Evolutionary conservation across 2,797 vertebrate species (phyloP), one percentile per base, ranked within the genome.

Genomic region (Serranus cabrilla): DNA sequence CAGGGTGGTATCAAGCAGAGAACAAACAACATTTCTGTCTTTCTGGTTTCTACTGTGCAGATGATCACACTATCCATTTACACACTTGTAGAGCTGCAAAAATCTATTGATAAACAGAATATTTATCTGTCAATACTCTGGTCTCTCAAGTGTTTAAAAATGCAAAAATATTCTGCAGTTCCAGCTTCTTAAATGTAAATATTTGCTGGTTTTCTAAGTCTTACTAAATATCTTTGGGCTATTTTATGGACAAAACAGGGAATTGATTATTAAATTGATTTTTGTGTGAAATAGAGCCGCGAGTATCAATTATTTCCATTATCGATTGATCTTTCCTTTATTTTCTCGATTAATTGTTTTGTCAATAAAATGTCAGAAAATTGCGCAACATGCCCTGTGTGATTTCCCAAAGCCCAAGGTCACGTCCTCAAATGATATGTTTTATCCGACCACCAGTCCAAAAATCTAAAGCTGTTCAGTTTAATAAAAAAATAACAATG

Each of bases 1-100:
- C 57, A 74, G 76, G 45, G 45, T 79, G 71, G 58, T 50, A 70
- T 51, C 37, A 31, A 75, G 60, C 46, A 57, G 57, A 67, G 21
- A 61, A 47, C 11, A n/a, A 23, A 23, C 49, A 60, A 40, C 50
- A 69, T 74, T 45, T 66, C 21, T 51, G 31, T 64, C 17, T 34
- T 34, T 34, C 34, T 56, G 31, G 11, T 61, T 17, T 37, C 46
- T 16, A 16, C 46, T 20, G 34, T 23, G n/a, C 46, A 45, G 20
- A 12, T 78, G 37, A 68, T 46, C 62, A 47, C 34, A 12, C 46
- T 49, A 17, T 34, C 43, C 58, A 27, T 16, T 61, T n/a, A 31
- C 12, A 46, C 69, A 54, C 43, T 60, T 34, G 16, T n/a, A 55
- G 51, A 65, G 42, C 74, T 62, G 50, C 25, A 63, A 13, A 7